Evolutionary conservation across 1,140 invertebrate species (phyloP).

Genomic region (Ridgeia piscesae): DNA sequence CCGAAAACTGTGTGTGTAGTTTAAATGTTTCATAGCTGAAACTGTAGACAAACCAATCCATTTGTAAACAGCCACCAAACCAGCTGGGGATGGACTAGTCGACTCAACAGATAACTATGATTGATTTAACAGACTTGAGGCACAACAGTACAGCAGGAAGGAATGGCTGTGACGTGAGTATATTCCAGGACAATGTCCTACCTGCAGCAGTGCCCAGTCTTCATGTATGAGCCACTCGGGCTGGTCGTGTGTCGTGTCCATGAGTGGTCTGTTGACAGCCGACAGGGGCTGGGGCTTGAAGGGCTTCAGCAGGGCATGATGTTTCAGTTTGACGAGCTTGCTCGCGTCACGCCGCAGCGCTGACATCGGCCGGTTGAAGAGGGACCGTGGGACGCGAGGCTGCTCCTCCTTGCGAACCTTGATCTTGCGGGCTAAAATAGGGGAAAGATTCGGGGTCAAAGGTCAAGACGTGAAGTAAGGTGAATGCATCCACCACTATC

Average conservation of each 20-base stretch:
- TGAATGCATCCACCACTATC: not conserved
- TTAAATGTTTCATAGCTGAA: too few species aligned
- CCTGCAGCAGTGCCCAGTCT: conserved; percentile 79
- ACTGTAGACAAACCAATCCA: too few species aligned
- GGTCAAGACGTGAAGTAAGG: not conserved
- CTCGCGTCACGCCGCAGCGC: conserved; percentile 73
- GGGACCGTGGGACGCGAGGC: conserved; percentile 75
- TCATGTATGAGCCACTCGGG: conserved; percentile 88
- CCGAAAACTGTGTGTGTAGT: too few species aligned
- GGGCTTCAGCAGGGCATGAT: conserved; percentile 31
- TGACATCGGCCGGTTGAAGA: conserved; percentile 84
- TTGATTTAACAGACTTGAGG: not conserved
- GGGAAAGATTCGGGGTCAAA: not conserved
- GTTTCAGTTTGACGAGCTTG: conserved; percentile 73
- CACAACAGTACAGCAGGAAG: not conserved
- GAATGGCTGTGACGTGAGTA: not conserved
- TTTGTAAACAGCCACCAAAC: too few species aligned
- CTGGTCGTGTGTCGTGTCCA: conserved; percentile 53
- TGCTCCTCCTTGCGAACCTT: conserved; percentile 72
- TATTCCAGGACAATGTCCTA: conserved; percentile 36
- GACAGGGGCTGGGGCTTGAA: conserved; percentile 53
- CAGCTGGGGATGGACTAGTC: too few species aligned
- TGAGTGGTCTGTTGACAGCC: conserved; percentile 60
- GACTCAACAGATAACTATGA: not conserved
- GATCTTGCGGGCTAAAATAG: conserved; percentile 51